Conservation (phyloP, 2,113 vertebrate genomes). For the Dunckerocampus dactyliophorus region DNA sequence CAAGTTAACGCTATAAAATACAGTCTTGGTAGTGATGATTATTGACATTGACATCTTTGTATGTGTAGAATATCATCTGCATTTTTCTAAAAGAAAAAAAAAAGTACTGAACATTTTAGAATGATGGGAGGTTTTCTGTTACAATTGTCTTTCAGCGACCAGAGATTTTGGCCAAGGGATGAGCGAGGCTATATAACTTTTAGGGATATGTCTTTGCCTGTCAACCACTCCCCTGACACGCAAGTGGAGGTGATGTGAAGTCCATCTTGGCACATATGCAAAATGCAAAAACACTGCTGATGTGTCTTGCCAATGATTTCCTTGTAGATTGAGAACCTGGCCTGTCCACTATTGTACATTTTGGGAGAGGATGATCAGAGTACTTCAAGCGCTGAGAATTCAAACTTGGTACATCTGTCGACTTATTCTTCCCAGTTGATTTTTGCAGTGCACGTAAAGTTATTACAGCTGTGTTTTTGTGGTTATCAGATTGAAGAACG, state of each 20-base stretch:
- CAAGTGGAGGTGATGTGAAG: slow-evolving; percentile 48
- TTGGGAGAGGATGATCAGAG: slow-evolving; percentile 59
- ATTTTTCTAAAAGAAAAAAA: neutral
- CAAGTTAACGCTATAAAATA: neutral
- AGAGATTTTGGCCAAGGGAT: slow-evolving; percentile 31
- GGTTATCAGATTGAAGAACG: slow-evolving; percentile 53
- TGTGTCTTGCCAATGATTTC: neutral
- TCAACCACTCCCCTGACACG: slow-evolving; percentile 31
- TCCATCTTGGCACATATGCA: neutral
- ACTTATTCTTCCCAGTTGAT: neutral
- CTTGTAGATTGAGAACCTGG: slow-evolving; percentile 55
- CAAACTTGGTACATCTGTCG: slow-evolving; percentile 44
- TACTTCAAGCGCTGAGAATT: slow-evolving; percentile 40
- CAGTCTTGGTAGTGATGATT: neutral
- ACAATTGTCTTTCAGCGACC: slow-evolving; percentile 21
- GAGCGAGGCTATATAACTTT: slow-evolving; percentile 43
- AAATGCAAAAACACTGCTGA: too few relatives aligned
- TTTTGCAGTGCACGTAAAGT: neutral
- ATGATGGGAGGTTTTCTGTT: neutral
- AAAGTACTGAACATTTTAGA: neutral
- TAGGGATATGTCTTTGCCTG: slow-evolving; percentile 13
- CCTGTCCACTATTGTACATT: slow-evolving; percentile 64
- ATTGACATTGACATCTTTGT: too few relatives aligned
- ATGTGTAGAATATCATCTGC: neutral
- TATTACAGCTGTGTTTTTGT: slow-evolving; percentile 7